Percentiles rank a stretch among this genome's conserved stretches.
phyloP scores from a whole-genome alignment of 2,888 invertebrate genomes.

The Xylocampa areola region DNA sequence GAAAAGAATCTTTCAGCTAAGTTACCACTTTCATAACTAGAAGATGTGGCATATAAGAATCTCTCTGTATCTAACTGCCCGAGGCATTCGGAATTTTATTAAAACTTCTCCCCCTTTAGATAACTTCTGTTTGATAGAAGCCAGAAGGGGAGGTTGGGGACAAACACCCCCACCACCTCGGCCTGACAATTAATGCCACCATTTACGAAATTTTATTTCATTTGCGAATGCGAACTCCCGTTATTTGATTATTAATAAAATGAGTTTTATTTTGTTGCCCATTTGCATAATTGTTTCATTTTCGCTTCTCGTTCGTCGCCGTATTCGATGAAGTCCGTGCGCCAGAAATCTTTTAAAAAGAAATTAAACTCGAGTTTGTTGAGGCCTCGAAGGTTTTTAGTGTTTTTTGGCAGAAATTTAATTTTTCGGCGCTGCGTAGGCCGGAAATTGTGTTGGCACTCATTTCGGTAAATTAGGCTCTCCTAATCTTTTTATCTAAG shows the following conservation, averaged over 20 bases:
- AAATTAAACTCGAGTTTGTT: constrained; percentile 79
- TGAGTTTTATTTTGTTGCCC: constrained; percentile 87
- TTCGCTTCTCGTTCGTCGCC: constrained; percentile 76
- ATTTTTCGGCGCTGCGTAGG: constrained; percentile 54
- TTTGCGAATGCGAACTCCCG: constrained; percentile 82
- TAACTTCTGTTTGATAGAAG: constrained; percentile 87
- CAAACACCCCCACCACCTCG: constrained; percentile 57
- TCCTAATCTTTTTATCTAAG: constrained; percentile 39
- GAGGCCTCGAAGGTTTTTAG: constrained; percentile 67
- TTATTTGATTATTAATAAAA: constrained; percentile 89
- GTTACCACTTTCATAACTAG: constrained; percentile 74
- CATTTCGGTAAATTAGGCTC: constrained; percentile 45
- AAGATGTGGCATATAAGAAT: constrained; percentile 78
- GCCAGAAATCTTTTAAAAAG: constrained; percentile 77
- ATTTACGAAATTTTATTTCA: constrained; percentile 87
- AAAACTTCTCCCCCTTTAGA: constrained; percentile 88
- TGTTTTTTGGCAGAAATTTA: constrained; percentile 64
- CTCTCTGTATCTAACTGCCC: constrained; percentile 80
- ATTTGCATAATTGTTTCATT: constrained; percentile 89
- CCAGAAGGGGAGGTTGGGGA: constrained; percentile 68
- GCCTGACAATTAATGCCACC: constrained; percentile 83
- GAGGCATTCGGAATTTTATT: constrained; percentile 87
- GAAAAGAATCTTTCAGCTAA: constrained; percentile 71
- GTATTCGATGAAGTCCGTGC: constrained; percentile 78
- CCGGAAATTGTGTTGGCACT: constrained; percentile 57